phyloP scores from a whole-genome alignment of 1,140 invertebrate genomes.

The Drosophila varians region DNA sequence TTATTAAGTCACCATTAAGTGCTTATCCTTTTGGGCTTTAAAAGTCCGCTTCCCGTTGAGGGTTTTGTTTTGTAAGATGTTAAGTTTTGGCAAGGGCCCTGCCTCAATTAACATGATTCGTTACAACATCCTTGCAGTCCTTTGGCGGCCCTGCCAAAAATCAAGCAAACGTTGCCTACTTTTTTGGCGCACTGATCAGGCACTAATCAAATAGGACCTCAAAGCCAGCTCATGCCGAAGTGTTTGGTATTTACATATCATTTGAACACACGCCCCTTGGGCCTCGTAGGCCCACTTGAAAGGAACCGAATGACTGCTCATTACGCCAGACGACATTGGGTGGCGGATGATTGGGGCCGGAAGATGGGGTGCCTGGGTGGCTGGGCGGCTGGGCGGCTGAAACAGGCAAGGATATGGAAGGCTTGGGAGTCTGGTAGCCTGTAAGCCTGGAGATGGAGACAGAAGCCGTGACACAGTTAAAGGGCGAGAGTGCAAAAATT shows the following conservation, averaged over 20 bases:
- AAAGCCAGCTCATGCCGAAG: conserved; percentile 55
- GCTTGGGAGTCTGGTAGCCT: background rate
- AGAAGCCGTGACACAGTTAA: conserved; percentile 65
- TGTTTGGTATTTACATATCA: conserved; percentile 78
- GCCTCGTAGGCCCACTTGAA: background rate
- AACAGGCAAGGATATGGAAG: conserved; percentile 2
- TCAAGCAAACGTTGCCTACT: conserved; percentile 26
- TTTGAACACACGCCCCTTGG: conserved; percentile 41
- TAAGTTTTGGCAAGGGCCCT: background rate
- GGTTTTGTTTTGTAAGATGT: background rate
- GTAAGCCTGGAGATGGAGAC: conserved; percentile 19
- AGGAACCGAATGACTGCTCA: conserved; percentile 27
- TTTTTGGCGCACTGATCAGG: conserved; percentile 71
- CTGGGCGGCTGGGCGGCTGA: background rate
- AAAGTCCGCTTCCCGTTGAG: background rate
- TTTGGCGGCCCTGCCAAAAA: conserved; percentile 17
- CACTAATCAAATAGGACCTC: conserved; percentile 64
- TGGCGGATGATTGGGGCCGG: conserved; percentile 6
- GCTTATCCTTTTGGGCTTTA: background rate
- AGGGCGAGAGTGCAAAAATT: conserved; percentile 35
- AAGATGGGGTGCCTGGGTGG: conserved; percentile 6
- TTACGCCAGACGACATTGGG: conserved; percentile 38
- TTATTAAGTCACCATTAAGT: conserved; percentile 11
- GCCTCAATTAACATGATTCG: conserved; percentile 32
- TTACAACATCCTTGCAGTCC: conserved; percentile 12